Percentiles rank a stretch among this genome's conserved stretches.
Conservation (phyloP, 2,888 invertebrate species). For the Mesorhabditis spiculigera region DNA sequence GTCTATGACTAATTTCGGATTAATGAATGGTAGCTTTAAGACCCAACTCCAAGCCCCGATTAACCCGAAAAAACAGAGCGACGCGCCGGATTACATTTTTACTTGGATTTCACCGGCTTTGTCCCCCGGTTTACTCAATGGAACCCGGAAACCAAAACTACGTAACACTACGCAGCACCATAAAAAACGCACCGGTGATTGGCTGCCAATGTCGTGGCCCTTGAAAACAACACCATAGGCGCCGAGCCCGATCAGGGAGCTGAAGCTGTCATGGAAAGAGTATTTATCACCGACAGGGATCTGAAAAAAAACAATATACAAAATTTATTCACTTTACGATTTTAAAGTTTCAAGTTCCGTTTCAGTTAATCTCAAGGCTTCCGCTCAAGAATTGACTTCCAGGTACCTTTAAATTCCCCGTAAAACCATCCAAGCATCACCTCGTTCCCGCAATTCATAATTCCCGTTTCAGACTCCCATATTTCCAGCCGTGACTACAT, state of each 20-base stretch:
- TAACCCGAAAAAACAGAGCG: too few relatives aligned
- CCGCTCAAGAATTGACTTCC: background rate
- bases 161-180: too few relatives aligned
- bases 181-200: slow-evolving; percentile 13
- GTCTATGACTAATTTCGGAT: too few relatives aligned
- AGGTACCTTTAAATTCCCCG: background rate
- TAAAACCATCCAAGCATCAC: background rate
- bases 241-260: slow-evolving; percentile 47
- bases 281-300: slow-evolving; percentile 26
- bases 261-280: slow-evolving; percentile 40
- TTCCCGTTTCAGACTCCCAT: background rate
- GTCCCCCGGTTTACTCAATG: background rate
- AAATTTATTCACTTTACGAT: background rate
- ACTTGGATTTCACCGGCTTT: slow-evolving; percentile 9
- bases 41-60: too few relatives aligned
- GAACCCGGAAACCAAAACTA: too few relatives aligned
- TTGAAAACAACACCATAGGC: slow-evolving; percentile 52
- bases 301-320: background rate
- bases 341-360: background rate
- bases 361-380: background rate
- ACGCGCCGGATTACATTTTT: too few relatives aligned
- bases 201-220: slow-evolving; percentile 22
- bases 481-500: too few relatives aligned
- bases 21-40: too few relatives aligned
- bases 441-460: background rate